Evolutionary conservation across 2,113 vertebrate genomes (phyloP).

Genomic region (Puma concolor): DNA sequence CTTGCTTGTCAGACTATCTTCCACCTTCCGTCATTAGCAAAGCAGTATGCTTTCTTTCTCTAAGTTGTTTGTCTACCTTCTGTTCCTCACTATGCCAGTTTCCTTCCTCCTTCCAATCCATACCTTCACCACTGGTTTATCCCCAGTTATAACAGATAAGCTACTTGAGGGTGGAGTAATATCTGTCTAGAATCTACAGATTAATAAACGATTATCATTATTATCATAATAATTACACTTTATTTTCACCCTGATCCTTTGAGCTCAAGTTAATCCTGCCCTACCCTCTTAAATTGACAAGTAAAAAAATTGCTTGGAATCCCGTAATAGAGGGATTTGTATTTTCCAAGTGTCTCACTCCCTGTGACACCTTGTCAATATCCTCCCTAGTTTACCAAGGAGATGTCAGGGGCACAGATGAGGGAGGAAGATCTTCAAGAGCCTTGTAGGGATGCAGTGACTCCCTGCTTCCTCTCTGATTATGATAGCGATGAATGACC

Average conservation of each 20-base stretch:
- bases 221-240: conserved; percentile 65
- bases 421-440: not conserved
- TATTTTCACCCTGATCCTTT: conserved; percentile 64
- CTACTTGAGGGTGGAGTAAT: conserved; percentile 60
- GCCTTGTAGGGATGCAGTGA: not conserved
- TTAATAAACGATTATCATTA: conserved; percentile 61
- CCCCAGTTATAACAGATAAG: conserved; percentile 25
- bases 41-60: not conserved
- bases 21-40: not conserved
- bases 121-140: conserved; percentile 14
- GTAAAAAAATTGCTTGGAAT: conserved; percentile 63
- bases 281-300: conserved; percentile 38
- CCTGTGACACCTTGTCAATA: conserved; percentile 26
- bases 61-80: not conserved
- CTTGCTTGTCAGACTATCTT: not conserved
- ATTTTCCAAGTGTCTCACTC: conserved; percentile 47
- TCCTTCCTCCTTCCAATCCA: not conserved
- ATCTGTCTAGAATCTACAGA: conserved; percentile 34
- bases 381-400: conserved; percentile 30
- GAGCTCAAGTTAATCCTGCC: conserved; percentile 61
- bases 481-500: not conserved
- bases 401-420: not conserved
- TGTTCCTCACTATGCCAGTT: not conserved
- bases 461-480: not conserved
- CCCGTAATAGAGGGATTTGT: conserved; percentile 52